These are phyloP conservation scores for Drosophila triauraria DNA, from an alignment of 1,140 invertebrate genomes.

Conservation along the genomic window DNA sequence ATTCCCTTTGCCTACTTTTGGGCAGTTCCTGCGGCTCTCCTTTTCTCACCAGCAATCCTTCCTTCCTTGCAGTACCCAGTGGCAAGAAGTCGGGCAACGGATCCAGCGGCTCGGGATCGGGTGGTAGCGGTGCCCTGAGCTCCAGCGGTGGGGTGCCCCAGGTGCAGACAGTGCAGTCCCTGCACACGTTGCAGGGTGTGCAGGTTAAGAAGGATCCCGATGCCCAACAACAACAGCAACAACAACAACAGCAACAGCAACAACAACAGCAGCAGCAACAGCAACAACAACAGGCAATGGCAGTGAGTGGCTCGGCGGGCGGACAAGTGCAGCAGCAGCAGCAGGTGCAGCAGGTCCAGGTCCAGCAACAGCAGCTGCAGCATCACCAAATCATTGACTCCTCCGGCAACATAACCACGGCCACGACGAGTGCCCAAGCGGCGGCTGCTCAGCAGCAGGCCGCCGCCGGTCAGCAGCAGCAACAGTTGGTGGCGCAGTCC, in stretches of 20 bases:
- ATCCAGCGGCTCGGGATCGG: conserved; percentile 47
- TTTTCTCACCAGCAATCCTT: conserved; percentile 24
- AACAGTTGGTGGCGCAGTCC: conserved; percentile 79
- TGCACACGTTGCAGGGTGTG: conserved; percentile 80
- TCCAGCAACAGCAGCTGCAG: conserved; percentile 71
- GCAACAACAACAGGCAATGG: conserved; percentile 67
- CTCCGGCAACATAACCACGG: conserved; percentile 72
- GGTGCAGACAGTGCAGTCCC: conserved; percentile 80
- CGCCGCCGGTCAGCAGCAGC: conserved; percentile 67
- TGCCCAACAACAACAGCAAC: conserved; percentile 74
- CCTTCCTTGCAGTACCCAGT: conserved; percentile 63
- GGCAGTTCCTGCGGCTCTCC: neutral
- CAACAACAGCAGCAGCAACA: conserved; percentile 66
- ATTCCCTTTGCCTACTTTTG: neutral
- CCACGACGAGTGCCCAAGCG: conserved; percentile 74
- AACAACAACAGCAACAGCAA: conserved; percentile 60
- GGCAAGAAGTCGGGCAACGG: conserved; percentile 68
- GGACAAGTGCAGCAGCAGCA: conserved; percentile 72
- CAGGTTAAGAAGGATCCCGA: conserved; percentile 85
- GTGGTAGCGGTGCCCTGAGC: conserved; percentile 55
- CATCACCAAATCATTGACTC: conserved; percentile 80
- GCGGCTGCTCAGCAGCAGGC: conserved; percentile 71
- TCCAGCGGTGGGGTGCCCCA: conserved; percentile 68
- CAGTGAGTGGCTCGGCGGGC: conserved; percentile 55
- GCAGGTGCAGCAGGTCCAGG: conserved; percentile 63